A percentile compares a stretch with the other conserved stretches of the same genome.
phyloP scores from a whole-genome alignment of 2,797 vertebrate genomes.

The Notolepis coatsorum region DNA sequence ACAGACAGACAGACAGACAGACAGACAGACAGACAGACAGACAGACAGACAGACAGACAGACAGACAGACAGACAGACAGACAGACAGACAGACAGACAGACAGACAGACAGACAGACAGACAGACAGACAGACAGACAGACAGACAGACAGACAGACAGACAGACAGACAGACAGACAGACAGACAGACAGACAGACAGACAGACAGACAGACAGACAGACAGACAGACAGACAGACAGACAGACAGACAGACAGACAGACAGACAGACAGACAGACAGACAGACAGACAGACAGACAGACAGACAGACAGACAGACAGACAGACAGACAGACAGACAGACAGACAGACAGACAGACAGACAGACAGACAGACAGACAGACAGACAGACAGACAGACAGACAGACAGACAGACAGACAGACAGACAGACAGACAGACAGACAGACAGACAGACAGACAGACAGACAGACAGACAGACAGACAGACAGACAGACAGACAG shows the following conservation, averaged over 20 bases:
- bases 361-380: constrained; percentile 1
- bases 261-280: constrained; percentile 15
- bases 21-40: constrained; percentile 13
- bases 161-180: not conserved
- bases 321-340: constrained; percentile 1
- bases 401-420: constrained; percentile 1
- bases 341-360: constrained; percentile 1
- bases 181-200: not conserved
- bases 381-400: constrained; percentile 1
- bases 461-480: constrained; percentile 1
- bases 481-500: constrained; percentile 1
- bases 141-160: not conserved
- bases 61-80: not conserved
- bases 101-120: constrained; percentile 10
- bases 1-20: not conserved
- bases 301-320: constrained; percentile 1
- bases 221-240: constrained; percentile 22
- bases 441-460: constrained; percentile 1
- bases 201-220: not conserved
- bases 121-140: not conserved
- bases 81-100: not conserved
- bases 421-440: constrained; percentile 1
- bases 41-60: constrained; percentile 28
- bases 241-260: not conserved
- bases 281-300: constrained; percentile 1